Evolutionary conservation across 2,797 vertebrate genomes (phyloP), one percentile per base, ranked within the genome.

Genomic region (Amblyraja radiata): DNA sequence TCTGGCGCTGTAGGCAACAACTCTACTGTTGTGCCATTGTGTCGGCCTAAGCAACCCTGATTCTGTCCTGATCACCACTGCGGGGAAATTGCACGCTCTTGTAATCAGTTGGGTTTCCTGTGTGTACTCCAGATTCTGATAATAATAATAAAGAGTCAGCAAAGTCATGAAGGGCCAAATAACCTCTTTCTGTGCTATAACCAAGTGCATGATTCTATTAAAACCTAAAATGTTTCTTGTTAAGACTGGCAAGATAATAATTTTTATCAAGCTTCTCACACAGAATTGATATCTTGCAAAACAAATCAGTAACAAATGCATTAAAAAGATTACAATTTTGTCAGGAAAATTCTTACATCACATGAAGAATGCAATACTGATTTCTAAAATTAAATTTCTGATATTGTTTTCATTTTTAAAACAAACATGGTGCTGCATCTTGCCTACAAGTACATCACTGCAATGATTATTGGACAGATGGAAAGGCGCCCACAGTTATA

Each of bases 321-420:
- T 10, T 16, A 68, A 6, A 63, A n/a, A 54, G 18, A 46, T 8
- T 23, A 54, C 9, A 76, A 76, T 76, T 68, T 8, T 76, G 25
- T 76, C 74, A 76, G 6, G 25, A 25, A 76, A 7, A 28, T 76
- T 76, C 25, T 84, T 84, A 6, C 25, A 84, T 14, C 25, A 23
- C 25, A 61, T 61, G 54, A 28, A 84, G 54, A 46, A 25, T 25
- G 18, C 21, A 54, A 58, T 25, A 84, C 84, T 28, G 28, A n/a
- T 61, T 11, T n/a, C 61, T 18, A 65, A 32, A 11, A n/a, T 65
- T 14, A 6, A 65, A 88, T 88, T 32, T 84, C 46, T 84, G 81
- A 36, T 65, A 65, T 88, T 88, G n/a, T 25, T 83, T 58, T 65
- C 65, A 84, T 88, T 88, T 65, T 32, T 14, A 88, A 88, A 84